Evolutionary conservation across 1,140 invertebrate species (phyloP), one percentile per base, ranked within the genome.

Genomic region (Tetraneura akinire): DNA sequence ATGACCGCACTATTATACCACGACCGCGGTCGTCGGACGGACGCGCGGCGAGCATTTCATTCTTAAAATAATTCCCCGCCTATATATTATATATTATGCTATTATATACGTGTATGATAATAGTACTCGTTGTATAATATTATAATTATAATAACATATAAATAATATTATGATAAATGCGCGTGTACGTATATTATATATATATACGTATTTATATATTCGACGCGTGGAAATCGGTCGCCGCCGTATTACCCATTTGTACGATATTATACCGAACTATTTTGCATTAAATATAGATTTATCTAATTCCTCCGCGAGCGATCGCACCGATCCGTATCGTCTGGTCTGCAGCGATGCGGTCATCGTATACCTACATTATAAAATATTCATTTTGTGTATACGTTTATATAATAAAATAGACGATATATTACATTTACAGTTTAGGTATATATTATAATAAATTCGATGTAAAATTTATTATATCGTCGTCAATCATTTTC

Each of bases 221-320:
- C 26, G 26, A 26, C 16, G 60, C 16, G 26, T 23, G 26, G 6
- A 32, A 18, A 32, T 62, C 29, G 60, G 18, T 14, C 1, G 60
- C 60, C 26, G 21, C n/a, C 42, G 64, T 66, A 68, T 47, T 45
- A 23, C 37, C 42, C 37, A 47, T 14, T 60, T 14, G 14, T 8
- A 29, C 16, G 18, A n/a, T 64, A n/a, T 21, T n/a, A 32, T 18
- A 42, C 8, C 51, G 3, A 37, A 47, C 2, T 21, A 47, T 51
- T 73, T 73, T 29, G 45, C 47, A 53, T 73, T 73, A 73, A 73
- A 73, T 23, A 4, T 1, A 26, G 26, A 73, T 73, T 73, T 53
- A 26, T 73, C 49, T 32, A 37, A 29, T 68, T n/a, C 37, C 3
- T 47, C 64, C 42, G 32, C 37, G 21, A 29, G 18, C 62, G 32